Percentiles rank a stretch among this genome's conserved stretches.
Conservation (phyloP, 2,888 invertebrate genomes). For the Gastracanthus pulcherrimus region DNA sequence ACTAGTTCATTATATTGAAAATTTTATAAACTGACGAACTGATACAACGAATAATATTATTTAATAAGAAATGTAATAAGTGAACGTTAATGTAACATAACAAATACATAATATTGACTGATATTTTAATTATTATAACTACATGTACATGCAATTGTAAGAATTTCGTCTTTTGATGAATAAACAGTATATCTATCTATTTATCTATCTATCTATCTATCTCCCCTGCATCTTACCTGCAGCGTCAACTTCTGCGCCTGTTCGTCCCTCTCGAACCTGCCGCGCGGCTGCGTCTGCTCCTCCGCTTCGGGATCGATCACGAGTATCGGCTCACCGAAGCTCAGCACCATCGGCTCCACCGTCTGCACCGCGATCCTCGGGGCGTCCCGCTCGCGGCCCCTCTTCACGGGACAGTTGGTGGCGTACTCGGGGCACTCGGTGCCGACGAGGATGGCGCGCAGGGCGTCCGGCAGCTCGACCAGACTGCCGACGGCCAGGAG, state of each 20-base stretch:
- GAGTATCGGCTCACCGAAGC: neutral
- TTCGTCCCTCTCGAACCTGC: neutral
- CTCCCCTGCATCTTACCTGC: constrained; percentile 6
- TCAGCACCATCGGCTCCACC: neutral
- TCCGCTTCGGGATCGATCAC: neutral
- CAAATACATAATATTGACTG: too few relatives aligned
- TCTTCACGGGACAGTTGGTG: neutral
- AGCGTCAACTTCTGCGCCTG: neutral
- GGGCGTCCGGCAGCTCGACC: neutral
- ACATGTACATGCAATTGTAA: too few relatives aligned
- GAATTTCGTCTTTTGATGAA: too few relatives aligned
- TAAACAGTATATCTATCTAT: too few relatives aligned
- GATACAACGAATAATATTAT: too few relatives aligned
- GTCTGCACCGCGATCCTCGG: neutral
- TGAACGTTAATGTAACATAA: too few relatives aligned
- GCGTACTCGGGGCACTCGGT: neutral
- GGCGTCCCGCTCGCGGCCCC: neutral
- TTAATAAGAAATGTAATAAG: too few relatives aligned
- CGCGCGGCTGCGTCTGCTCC: neutral
- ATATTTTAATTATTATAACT: too few relatives aligned
- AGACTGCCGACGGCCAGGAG: constrained; percentile 53
- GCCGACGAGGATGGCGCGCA: constrained; percentile 12
- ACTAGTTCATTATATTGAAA: too few relatives aligned
- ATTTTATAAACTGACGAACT: too few relatives aligned
- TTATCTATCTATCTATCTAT: neutral